A percentile compares a stretch with the other conserved stretches of the same genome.
These are phyloP conservation scores for Nannoperca australis DNA, from an alignment of 2,797 vertebrate species.

Conservation along the genomic window DNA sequence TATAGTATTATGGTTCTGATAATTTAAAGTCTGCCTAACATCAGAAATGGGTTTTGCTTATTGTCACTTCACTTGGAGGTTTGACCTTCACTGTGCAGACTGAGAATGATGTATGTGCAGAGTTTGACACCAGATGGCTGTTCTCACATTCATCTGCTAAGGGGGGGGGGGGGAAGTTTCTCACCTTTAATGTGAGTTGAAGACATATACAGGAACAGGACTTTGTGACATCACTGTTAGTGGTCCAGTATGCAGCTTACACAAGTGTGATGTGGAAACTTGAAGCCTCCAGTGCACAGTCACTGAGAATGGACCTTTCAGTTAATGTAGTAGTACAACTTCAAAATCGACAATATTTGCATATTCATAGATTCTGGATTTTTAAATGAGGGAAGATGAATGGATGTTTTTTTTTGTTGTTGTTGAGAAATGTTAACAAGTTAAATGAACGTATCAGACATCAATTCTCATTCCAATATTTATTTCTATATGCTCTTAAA, in stretches of 20 bases:
- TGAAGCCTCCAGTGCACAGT: not conserved
- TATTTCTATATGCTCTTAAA: conserved; percentile 1
- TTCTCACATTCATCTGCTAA: not conserved
- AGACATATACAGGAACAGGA: not conserved
- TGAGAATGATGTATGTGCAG: not conserved
- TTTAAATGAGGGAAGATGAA: not conserved
- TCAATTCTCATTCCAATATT: not conserved
- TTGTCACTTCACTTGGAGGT: not conserved
- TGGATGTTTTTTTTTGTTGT: not conserved
- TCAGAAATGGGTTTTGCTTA: not conserved
- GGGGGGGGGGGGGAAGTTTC: not conserved
- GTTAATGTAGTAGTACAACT: not conserved
- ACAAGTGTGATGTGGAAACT: not conserved
- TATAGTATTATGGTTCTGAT: not conserved
- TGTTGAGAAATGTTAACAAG: not conserved
- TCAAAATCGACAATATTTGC: not conserved
- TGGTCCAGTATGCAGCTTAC: not conserved
- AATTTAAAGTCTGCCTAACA: not conserved
- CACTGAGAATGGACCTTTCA: not conserved
- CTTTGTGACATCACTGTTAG: not conserved
- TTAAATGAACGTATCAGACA: not conserved
- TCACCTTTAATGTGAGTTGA: not conserved
- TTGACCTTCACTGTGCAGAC: conserved; percentile 15
- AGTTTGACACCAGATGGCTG: not conserved
- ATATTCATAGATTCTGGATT: not conserved